Evolutionary conservation across 2,888 invertebrate genomes (phyloP), one percentile per base, ranked within the genome.

Genomic region (Ametastegia equiseti): DNA sequence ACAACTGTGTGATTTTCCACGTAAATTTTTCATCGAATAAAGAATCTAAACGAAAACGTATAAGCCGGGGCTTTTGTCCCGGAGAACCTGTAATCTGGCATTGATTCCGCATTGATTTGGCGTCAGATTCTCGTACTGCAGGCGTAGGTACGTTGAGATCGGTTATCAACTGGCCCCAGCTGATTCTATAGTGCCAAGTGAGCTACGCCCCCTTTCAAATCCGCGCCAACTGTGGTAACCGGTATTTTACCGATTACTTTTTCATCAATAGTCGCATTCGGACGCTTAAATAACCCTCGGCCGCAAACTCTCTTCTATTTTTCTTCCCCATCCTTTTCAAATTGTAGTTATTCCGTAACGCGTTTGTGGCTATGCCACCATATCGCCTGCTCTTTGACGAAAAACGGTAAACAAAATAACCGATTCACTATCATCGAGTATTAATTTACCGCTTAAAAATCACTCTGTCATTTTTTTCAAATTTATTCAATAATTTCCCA

Each of bases 161-260:
- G 75, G 75, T 75, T 54, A 75, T 75, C 75, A 75, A 50, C 75
- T 75, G 36, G 75, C 75, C n/a, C 54, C 75, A 50, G 50, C 50
- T 75, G 75, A 50, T 75, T 71, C 71, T 75, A 42, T 71, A 75
- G 54, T 75, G 75, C 50, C 75, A 75, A 75, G 75, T 75, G 54
- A 54, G 54, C 7, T 47, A 33, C 75, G 75, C 75, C 75, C 54
- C 75, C 60, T 75, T 75, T 54, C 75, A 75, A 75, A 75, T 75
- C 75, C 36, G 50, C 36, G 75, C 75, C 75, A 75, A 75, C 75
- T 45, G 45, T 11, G 75, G 75, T 75, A 75, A 75, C 75, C 75
- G 75, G 75, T 75, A 75, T 36, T 75, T 75, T 75, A 50, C 75
- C 50, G 75, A 75, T 75, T 75, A 75, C 75, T 75, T 75, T 75